Conservation (phyloP, 2,113 vertebrate species). For the Cyrtonyx montezumae region DNA sequence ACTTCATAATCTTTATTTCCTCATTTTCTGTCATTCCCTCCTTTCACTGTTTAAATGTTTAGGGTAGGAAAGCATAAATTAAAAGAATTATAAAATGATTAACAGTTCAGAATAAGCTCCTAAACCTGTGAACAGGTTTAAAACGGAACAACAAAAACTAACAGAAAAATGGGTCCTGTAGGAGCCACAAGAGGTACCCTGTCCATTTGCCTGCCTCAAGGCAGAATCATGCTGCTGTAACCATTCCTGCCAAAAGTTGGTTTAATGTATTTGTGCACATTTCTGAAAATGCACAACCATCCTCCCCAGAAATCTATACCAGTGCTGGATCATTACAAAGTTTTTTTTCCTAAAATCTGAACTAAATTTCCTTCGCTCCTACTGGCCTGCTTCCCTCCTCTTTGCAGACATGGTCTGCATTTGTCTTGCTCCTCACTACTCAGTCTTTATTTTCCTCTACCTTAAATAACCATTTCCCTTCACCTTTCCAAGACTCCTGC, state of each 20-base stretch:
- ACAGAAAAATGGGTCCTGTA: not conserved
- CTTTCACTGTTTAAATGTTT: not conserved
- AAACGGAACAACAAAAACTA: not conserved
- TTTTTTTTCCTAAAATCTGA: not conserved
- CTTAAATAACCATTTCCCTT: not conserved
- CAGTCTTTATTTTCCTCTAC: not conserved
- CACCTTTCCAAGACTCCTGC: not conserved
- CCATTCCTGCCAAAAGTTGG: not conserved
- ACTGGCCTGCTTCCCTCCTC: not conserved
- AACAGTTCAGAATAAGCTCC: not conserved
- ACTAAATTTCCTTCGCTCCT: not conserved
- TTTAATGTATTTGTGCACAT: not conserved
- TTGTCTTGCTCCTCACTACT: not conserved
- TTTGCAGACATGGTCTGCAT: not conserved
- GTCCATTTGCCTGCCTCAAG: not conserved
- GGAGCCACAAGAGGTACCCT: not conserved
- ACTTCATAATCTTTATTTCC: not conserved
- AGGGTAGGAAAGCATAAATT: not conserved
- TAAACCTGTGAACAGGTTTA: not conserved
- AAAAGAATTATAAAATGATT: not conserved
- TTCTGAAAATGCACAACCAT: not conserved
- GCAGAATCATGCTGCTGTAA: not conserved
- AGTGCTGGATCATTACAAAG: rapidly evolving
- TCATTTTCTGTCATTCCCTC: not conserved
- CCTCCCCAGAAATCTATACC: not conserved